A percentile compares a stretch with the other conserved stretches of the same genome.
These are phyloP conservation scores for Aphelenchoides avenae DNA, from an alignment of 1,140 invertebrate genomes.

Conservation along the genomic window DNA sequence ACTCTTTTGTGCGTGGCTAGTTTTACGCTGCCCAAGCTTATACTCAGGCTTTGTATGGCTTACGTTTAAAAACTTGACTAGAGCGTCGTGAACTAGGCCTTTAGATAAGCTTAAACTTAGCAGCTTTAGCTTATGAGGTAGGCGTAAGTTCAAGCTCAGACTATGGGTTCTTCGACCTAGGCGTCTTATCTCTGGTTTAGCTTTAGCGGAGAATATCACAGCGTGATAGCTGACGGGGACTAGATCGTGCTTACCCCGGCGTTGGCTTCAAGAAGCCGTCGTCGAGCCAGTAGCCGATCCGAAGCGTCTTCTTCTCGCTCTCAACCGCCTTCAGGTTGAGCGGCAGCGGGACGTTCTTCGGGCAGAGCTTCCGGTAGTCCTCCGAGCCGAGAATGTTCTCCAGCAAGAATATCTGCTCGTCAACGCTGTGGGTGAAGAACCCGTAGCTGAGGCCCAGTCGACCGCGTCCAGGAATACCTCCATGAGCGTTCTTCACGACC, in stretches of 20 bases:
- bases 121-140: conserved; percentile 7
- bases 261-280: conserved; percentile 46
- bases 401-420: conserved; percentile 44
- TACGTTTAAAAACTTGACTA: too few species aligned
- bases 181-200: background rate
- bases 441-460: conserved; percentile 46
- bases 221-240: background rate
- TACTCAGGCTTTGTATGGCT: too few species aligned
- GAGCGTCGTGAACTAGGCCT: too few species aligned
- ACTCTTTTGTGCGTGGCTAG: too few species aligned
- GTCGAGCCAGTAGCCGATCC: conserved; percentile 42
- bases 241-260: conserved; percentile 33
- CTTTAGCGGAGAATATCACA: background rate
- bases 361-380: conserved; percentile 6
- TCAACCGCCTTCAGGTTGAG: conserved; percentile 7
- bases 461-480: conserved; percentile 46
- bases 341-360: conserved; percentile 13
- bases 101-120: too few species aligned
- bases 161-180: too few species aligned
- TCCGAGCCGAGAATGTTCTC: conserved; percentile 10
- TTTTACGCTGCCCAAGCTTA: too few species aligned
- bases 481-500: conserved; percentile 21
- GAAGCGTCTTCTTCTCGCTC: conserved; percentile 32
- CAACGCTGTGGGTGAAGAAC: conserved; percentile 50
- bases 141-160: too few species aligned